Evolutionary conservation across 2,797 vertebrate genomes (phyloP).

Genomic region (Pseudotriccus pelzelni): DNA sequence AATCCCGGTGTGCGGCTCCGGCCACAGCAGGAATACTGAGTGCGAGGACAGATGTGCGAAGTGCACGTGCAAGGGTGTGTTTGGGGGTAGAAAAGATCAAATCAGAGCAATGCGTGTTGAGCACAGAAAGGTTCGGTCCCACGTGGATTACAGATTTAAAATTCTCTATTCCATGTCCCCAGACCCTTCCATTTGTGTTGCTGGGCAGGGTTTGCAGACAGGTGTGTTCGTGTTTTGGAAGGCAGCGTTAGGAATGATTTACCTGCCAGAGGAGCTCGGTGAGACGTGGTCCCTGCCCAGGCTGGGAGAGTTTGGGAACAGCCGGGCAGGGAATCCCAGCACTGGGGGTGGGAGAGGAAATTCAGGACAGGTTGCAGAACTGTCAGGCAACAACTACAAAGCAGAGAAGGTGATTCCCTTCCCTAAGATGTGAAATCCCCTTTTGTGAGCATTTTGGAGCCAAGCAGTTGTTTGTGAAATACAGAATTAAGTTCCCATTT

Average conservation of each 20-base stretch:
- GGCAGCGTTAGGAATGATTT: not conserved
- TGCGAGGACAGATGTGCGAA: rapidly evolving
- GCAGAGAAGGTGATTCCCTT: not conserved
- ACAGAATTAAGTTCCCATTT: not conserved
- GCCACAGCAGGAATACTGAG: rapidly evolving
- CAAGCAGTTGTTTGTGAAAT: not conserved
- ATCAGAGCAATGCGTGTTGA: not conserved
- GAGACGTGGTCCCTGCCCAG: not conserved
- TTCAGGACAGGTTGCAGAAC: not conserved
- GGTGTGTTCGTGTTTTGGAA: not conserved
- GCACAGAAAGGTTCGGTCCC: not conserved
- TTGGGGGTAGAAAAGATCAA: not conserved
- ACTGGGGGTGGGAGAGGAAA: not conserved
- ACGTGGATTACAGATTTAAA: rapidly evolving
- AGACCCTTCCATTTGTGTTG: not conserved
- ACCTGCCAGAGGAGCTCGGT: not conserved
- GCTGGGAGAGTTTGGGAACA: not conserved
- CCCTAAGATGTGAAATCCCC: not conserved
- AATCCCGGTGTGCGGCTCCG: rapidly evolving
- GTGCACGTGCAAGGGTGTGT: rapidly evolving
- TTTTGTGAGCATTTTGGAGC: not conserved
- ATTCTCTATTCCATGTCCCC: not conserved
- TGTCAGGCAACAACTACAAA: not conserved
- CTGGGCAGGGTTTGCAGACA: not conserved
- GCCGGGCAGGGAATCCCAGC: not conserved